Percentiles rank a stretch among this genome's conserved stretches.
These are phyloP conservation scores for Myrmophylax atrothorax DNA, from an alignment of 2,113 vertebrate species.

Conservation along the genomic window DNA sequence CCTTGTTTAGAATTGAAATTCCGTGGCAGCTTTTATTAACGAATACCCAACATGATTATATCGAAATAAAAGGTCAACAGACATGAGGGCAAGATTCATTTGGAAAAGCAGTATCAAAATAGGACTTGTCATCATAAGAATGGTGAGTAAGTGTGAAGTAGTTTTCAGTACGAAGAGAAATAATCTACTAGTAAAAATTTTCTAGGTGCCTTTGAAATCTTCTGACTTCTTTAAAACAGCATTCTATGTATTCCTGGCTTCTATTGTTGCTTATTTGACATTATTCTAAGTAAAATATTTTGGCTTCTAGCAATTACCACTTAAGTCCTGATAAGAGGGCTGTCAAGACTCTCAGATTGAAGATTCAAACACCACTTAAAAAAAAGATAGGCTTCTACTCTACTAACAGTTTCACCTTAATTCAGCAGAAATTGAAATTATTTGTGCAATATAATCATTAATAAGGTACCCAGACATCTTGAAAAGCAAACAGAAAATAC, in stretches of 20 bases:
- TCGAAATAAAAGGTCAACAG: conserved; percentile 4
- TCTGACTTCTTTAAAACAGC: background rate
- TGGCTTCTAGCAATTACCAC: background rate
- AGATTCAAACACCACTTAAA: background rate
- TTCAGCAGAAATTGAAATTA: background rate
- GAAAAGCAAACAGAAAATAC: background rate
- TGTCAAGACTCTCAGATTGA: background rate
- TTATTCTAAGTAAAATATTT: background rate
- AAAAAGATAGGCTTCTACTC: background rate
- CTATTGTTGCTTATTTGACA: background rate
- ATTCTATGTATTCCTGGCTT: background rate
- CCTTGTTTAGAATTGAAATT: conserved; percentile 15
- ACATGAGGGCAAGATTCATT: background rate
- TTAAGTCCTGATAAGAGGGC: background rate
- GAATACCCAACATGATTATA: conserved; percentile 4
- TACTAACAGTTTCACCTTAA: background rate
- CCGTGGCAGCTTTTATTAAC: background rate
- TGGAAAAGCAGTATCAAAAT: background rate
- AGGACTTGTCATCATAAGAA: background rate
- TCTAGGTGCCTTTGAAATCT: background rate
- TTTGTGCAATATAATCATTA: background rate
- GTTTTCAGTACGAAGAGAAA: background rate
- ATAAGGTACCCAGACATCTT: background rate
- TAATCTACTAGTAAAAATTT: background rate
- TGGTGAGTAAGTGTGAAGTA: background rate